A percentile compares a stretch with the other conserved stretches of the same genome.
Evolutionary conservation across 2,888 invertebrate genomes (phyloP).

Genomic region (Acanthosepion lycidas): DNA sequence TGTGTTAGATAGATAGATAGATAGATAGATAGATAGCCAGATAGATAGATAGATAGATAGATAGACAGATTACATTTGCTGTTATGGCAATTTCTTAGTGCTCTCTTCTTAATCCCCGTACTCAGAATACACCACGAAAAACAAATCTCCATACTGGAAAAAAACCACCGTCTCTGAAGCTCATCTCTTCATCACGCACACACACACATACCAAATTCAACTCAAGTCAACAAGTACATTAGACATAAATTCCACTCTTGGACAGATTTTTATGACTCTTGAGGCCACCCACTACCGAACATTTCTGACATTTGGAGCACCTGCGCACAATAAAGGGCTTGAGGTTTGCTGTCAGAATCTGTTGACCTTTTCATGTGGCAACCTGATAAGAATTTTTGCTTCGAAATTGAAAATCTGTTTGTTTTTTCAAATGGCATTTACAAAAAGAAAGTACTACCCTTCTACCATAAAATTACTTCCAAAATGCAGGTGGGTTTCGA

Average conservation of each 20-base stretch:
- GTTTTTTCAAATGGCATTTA: background rate
- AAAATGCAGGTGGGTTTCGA: background rate
- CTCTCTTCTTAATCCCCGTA: background rate
- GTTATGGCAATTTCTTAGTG: too few relatives aligned
- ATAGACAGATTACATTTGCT: too few relatives aligned
- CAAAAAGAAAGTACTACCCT: background rate
- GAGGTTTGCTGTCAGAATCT: background rate
- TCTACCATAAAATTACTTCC: background rate
- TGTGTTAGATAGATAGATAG: too few relatives aligned
- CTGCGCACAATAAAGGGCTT: constrained; percentile 3
- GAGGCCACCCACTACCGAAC: background rate
- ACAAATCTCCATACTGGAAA: background rate
- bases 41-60: too few relatives aligned
- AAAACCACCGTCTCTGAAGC: background rate
- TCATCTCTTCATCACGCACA: background rate
- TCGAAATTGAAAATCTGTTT: background rate
- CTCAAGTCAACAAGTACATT: background rate
- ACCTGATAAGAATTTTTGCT: background rate
- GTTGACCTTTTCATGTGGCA: background rate
- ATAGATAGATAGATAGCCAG: too few relatives aligned
- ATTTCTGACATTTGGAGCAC: background rate
- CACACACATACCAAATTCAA: background rate
- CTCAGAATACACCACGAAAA: background rate
- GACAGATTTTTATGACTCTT: background rate
- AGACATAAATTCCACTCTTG: background rate